Percentiles rank a stretch among this genome's conserved stretches.
These are phyloP conservation scores for Helicorthomorpha holstii DNA, from an alignment of 1,140 invertebrate genomes.

Conservation along the genomic window DNA sequence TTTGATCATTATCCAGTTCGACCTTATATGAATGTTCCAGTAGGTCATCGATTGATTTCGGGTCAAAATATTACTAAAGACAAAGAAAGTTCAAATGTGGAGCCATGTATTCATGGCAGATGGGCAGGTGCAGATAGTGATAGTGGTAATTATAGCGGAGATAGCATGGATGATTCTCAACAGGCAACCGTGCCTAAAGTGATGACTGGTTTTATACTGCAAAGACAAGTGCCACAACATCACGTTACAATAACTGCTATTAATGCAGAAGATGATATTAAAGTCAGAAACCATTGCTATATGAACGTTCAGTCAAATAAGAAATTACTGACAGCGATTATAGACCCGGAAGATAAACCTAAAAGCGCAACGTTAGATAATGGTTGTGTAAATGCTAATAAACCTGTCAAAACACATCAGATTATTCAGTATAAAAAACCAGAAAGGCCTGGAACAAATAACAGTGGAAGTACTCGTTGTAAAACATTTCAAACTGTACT, in stretches of 20 bases:
- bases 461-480: too few species aligned
- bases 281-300: not conserved
- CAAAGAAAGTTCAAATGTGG: too few species aligned
- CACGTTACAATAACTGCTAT: not conserved
- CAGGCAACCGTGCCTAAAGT: not conserved
- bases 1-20: not conserved
- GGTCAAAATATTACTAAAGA: not conserved
- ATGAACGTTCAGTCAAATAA: not conserved
- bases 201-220: not conserved
- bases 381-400: not conserved
- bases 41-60: not conserved
- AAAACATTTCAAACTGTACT: too few species aligned
- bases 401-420: too few species aligned
- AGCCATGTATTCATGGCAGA: too few species aligned
- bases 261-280: not conserved
- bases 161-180: not conserved
- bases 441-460: too few species aligned
- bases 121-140: not conserved
- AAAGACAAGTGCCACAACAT: not conserved
- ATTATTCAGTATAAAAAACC: too few species aligned
- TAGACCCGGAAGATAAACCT: not conserved
- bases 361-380: not conserved
- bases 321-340: not conserved
- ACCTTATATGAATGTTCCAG: not conserved
- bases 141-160: conserved; percentile 1